phyloP scores from a whole-genome alignment of 1,140 invertebrate genomes.

The Telenomus remus region DNA sequence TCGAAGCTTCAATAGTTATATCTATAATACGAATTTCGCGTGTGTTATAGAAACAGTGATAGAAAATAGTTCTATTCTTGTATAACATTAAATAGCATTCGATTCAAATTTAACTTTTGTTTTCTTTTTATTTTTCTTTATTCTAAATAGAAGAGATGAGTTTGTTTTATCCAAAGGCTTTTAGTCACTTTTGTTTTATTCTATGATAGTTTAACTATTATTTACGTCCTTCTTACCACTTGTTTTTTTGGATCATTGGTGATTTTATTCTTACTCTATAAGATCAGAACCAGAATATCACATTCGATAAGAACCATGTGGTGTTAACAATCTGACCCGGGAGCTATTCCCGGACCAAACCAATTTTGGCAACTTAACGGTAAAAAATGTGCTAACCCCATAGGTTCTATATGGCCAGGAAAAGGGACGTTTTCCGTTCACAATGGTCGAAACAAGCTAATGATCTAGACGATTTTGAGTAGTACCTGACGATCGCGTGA shows the following conservation, averaged over 20 bases:
- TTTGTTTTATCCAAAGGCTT: slow-evolving; percentile 58
- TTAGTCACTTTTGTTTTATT: slow-evolving; percentile 34
- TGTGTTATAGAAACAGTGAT: no score
- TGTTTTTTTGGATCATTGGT: slow-evolving; percentile 33
- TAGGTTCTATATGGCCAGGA: slow-evolving; percentile 19
- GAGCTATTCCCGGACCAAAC: slow-evolving; percentile 39
- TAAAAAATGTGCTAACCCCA: slow-evolving; percentile 16
- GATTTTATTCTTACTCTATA: slow-evolving; percentile 24
- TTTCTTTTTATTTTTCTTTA: slow-evolving; percentile 20
- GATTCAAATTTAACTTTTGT: slow-evolving; percentile 8
- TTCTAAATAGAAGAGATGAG: slow-evolving; percentile 27
- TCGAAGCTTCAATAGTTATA: no score
- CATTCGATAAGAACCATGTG: slow-evolving; percentile 50
- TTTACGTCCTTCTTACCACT: slow-evolving; percentile 28
- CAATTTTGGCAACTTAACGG: slow-evolving; percentile 50
- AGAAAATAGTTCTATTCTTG: not conserved
- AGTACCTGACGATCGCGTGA: not conserved
- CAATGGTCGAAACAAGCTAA: slow-evolving; percentile 31
- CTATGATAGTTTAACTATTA: slow-evolving; percentile 39
- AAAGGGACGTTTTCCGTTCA: slow-evolving; percentile 19
- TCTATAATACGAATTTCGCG: no score
- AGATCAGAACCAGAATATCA: slow-evolving; percentile 49
- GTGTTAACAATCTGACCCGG: slow-evolving; percentile 45
- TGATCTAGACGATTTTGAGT: slow-evolving; percentile 24
- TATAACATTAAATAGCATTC: slow-evolving; percentile 52